phyloP scores from a whole-genome alignment of 2,888 invertebrate species.

The Calameuta idolon region DNA sequence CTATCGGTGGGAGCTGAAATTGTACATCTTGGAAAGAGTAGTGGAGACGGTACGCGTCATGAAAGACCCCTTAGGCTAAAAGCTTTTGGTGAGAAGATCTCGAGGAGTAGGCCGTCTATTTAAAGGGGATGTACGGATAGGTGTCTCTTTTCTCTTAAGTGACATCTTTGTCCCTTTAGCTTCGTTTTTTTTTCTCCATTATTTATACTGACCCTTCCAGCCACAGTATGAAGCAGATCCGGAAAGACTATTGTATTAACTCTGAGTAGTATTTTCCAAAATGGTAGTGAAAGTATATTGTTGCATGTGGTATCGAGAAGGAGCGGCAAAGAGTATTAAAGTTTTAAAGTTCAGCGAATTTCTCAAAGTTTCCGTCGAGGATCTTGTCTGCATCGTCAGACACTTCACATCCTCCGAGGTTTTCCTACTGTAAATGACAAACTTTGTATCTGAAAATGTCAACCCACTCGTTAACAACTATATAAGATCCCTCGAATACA shows the following conservation, averaged over 20 bases:
- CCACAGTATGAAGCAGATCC: neutral
- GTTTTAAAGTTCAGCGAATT: neutral
- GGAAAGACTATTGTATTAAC: neutral
- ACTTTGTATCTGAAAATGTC: neutral
- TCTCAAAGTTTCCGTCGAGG: neutral
- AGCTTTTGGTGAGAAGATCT: neutral
- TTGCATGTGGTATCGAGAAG: neutral
- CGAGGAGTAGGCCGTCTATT: constrained; percentile 1
- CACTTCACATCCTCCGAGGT: neutral
- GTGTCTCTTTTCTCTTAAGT: neutral
- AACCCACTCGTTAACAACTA: neutral
- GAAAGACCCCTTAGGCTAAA: neutral
- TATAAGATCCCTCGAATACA: neutral
- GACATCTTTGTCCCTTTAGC: neutral
- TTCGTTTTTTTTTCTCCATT: neutral
- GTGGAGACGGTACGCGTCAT: neutral
- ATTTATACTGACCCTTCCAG: neutral
- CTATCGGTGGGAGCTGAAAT: neutral
- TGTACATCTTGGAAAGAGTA: neutral
- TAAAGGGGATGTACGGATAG: neutral
- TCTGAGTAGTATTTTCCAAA: neutral
- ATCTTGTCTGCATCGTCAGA: neutral
- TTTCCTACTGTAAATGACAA: neutral
- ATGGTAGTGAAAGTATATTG: neutral
- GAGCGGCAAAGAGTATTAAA: neutral